Evolutionary conservation across 2,888 invertebrate species (phyloP).

Genomic region (Nowickia ferox): DNA sequence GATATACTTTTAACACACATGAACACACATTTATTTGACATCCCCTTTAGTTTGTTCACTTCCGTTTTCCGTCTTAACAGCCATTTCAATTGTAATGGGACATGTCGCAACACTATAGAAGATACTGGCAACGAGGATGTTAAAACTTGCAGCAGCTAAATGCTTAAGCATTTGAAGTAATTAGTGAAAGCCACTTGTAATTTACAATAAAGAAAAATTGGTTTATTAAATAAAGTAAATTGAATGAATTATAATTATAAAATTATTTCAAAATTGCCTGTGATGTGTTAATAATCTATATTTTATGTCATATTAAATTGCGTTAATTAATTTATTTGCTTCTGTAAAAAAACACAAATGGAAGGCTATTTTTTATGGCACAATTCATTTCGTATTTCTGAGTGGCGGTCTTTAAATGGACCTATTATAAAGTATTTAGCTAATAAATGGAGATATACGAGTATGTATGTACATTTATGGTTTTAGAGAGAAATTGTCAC

Average conservation of each 20-base stretch:
- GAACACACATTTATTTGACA: slow-evolving; percentile 36
- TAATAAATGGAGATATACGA: slow-evolving; percentile 26
- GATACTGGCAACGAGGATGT: slow-evolving; percentile 44
- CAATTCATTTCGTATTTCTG: slow-evolving; percentile 13
- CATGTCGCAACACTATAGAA: slow-evolving; percentile 27
- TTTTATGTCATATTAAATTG: slow-evolving; percentile 44
- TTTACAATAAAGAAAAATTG: background rate
- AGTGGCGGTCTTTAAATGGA: background rate
- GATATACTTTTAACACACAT: background rate
- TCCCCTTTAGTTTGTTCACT: slow-evolving; percentile 47
- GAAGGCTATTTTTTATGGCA: slow-evolving; percentile 50
- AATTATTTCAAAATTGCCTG: slow-evolving; percentile 52
- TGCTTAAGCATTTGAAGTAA: background rate
- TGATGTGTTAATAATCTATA: slow-evolving; percentile 30
- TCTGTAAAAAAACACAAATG: background rate
- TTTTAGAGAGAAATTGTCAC: too few species aligned
- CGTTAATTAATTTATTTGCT: slow-evolving; percentile 24
- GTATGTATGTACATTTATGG: slow-evolving; percentile 4
- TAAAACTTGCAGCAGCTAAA: slow-evolving; percentile 7
- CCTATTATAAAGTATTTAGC: background rate
- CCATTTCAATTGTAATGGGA: slow-evolving; percentile 42
- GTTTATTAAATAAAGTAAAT: slow-evolving; percentile 21
- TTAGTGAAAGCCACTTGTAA: background rate
- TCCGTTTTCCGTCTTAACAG: slow-evolving; percentile 64
- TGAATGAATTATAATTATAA: slow-evolving; percentile 58